Evolutionary conservation across 2,113 vertebrate species (phyloP).

Genomic region (Antennarius striatus): DNA sequence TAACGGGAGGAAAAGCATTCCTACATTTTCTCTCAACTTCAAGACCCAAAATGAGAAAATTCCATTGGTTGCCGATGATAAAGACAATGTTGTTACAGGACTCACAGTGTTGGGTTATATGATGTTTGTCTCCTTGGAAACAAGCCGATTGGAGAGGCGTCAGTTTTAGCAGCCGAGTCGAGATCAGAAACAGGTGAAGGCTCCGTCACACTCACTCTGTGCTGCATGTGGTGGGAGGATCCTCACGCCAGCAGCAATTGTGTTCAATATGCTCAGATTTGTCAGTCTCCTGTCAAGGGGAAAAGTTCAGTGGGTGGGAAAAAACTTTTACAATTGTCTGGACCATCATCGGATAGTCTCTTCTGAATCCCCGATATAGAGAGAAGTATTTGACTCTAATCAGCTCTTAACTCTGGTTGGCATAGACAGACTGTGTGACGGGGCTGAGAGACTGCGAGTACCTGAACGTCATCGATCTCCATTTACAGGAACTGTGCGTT

Average conservation of each 20-base stretch:
- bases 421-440: constrained; percentile 40
- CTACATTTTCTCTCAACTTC: constrained; percentile 44
- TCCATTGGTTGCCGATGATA: constrained; percentile 46
- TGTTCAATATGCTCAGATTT: constrained; percentile 13
- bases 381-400: constrained; percentile 3
- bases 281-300: constrained; percentile 27
- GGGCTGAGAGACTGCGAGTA: constrained; percentile 37
- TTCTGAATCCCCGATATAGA: no score
- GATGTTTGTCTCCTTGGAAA: constrained; percentile 63
- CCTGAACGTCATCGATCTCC: constrained; percentile 64
- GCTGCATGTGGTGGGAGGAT: constrained; percentile 3
- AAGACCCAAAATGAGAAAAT: constrained; percentile 52
- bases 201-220: constrained; percentile 18
- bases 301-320: neutral
- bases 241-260: constrained; percentile 17
- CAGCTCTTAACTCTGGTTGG: neutral
- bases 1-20: constrained; percentile 45
- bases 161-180: constrained; percentile 24
- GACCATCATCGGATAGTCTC: no score
- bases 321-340: no score
- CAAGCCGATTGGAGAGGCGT: constrained; percentile 42
- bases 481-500: constrained; percentile 34
- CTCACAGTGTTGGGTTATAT: constrained; percentile 44
- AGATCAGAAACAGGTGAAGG: constrained; percentile 72
- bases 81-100: constrained; percentile 67